Evolutionary conservation across 2,888 invertebrate species (phyloP).

Genomic region (Helleia helle): DNA sequence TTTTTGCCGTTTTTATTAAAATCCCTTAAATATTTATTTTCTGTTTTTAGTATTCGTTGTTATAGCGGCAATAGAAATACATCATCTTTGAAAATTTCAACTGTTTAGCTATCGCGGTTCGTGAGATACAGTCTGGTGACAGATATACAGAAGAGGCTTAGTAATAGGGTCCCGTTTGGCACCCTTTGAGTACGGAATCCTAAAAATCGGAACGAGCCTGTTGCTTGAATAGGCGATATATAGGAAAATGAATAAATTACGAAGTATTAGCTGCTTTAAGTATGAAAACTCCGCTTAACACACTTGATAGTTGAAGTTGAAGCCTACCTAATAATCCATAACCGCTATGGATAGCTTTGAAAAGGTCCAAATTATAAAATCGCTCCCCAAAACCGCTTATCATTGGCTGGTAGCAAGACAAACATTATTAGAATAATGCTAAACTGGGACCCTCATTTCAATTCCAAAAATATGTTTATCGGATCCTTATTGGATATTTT

Average conservation of each 20-base stretch:
- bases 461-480: conserved; percentile 12
- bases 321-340: not conserved
- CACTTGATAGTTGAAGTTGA: no score
- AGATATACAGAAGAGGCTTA: no score
- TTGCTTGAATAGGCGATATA: not conserved
- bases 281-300: not conserved
- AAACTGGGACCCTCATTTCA: conserved; percentile 13
- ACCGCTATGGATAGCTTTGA: not conserved
- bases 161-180: no score
- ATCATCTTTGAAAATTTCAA: no score
- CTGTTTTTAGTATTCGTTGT: no score
- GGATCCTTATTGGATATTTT: not conserved
- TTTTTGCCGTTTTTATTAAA: no score
- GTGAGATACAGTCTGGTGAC: no score
- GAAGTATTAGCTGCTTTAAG: not conserved
- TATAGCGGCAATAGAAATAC: no score
- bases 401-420: conserved; percentile 20
- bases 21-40: no score
- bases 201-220: not conserved
- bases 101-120: no score
- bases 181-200: no score
- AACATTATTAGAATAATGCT: conserved; percentile 25
- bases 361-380: not conserved
- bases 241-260: no score
- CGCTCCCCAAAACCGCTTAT: conserved; percentile 16